Evolutionary conservation across 2,888 invertebrate species (phyloP), one percentile per base, ranked within the genome.

Genomic region (Coleophora flavipennella): DNA sequence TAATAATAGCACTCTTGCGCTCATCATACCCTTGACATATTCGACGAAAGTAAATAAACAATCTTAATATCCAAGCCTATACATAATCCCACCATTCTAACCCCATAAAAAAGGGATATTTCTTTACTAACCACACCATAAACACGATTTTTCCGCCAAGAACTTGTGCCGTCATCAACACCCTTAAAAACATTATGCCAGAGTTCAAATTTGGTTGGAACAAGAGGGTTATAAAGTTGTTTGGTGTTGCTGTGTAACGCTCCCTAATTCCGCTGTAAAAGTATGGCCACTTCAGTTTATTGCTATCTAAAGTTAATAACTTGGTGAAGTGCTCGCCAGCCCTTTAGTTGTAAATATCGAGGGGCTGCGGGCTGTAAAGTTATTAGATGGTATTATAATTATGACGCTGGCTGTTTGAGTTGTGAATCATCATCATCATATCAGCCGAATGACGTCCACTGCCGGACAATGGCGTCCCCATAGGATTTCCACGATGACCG

Each of bases 31-130:
- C 47, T 43, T 44, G 44, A 33, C 39, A 51, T 46, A 53, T 57
- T 61, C 59, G 57, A 14, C 32, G 10, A 38, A 39, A 43, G 39
- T 53, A 61, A 59, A 69, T 72, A 74, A 76, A 75, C 72, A 71
- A 65, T 72, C 69, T 67, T 73, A 74, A 78, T 77, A 75, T 67
- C 67, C 53, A 52, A 51, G 65, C 59, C 57, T 70, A 68, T 72
- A 76, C 71, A 68, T 68, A 79, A 80, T 67, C 75, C 55, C 62
- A 60, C 69, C 70, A 76, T 80, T 79, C 67, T 72, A 75, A 75
- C 72, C 69, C 73, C 79, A 71, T 81, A 80, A 80, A 80, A 80
- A 76, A 66, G 64, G 75, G 65, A 77, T 79, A 77, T 80, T 75
- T 77, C 67, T 71, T 67, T 77, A 71, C 77, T 73, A 76, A 73